Evolutionary conservation across 2,113 vertebrate species (phyloP), one percentile per base, ranked within the genome.

Genomic region (Ochotona curzoniae): DNA sequence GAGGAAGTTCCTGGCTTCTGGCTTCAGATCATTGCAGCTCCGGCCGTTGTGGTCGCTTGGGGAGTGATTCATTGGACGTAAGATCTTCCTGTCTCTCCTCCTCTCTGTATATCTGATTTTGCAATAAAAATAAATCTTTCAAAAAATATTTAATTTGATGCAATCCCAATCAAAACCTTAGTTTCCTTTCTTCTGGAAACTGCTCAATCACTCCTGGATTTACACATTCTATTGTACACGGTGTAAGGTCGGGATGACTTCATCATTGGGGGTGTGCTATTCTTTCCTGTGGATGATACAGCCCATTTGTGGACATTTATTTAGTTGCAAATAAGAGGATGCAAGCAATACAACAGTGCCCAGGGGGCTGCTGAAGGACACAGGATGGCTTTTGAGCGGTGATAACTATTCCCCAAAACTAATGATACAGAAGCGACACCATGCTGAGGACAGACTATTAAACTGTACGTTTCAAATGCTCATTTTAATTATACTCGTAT

Each of bases 171-270:
- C 15, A 83, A 83, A 90, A 79, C 61, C 26, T 30, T 47, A 84
- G 57, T 6, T 87, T 74, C 20, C 21, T 71, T 87, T 90, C 78
- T 87, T 70, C 14, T 30, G 81, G 74, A 85, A 81, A 70, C 1
- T 61, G 74, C 75, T 71, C 87, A 71, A 3, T 12, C 51, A 25
- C 83, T n/a, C 25, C 44, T 89, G n/a, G 64, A 70, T 54, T 64
- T 63, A 57, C 54, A 57, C 54, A 57, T 18, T 17, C 6, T 57
- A 57, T 57, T 18, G 17, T 20, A 57, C 18, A 57, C 18, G 54
- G 54, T 57, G 13, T 18, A 57, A 44, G 6, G 38, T 3, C 38
- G 38, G 38, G 38, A 44, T 44, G 38, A 57, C 54, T 57, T 57
- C 54, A 57, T 14, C 18, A 57, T 57, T 18, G 5, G 54, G 54